These are phyloP conservation scores for Bos indicus DNA, from an alignment of 2,113 vertebrate genomes.

Conservation along the genomic window DNA sequence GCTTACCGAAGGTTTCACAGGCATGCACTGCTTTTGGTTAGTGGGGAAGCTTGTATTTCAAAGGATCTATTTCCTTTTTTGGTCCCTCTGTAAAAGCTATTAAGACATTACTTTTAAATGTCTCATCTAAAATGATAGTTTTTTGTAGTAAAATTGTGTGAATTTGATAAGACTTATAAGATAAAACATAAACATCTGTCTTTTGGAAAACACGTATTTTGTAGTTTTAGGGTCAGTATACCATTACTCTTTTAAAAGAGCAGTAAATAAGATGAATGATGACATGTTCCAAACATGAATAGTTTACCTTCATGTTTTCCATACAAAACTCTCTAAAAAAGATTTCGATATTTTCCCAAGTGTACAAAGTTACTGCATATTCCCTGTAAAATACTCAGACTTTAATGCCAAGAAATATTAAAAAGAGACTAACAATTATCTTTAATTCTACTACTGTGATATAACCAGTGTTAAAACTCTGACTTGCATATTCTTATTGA, in stretches of 20 bases:
- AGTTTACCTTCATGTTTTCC: not conserved
- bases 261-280: not conserved
- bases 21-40: not conserved
- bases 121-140: not conserved
- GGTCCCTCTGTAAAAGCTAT: not conserved
- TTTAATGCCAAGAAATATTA: not conserved
- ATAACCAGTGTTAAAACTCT: not conserved
- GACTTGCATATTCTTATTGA: not conserved
- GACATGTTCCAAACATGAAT: not conserved
- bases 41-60: not conserved
- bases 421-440: not conserved
- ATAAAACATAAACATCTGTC: not conserved
- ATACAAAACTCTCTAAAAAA: not conserved
- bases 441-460: not conserved
- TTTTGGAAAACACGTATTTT: conserved; percentile 24
- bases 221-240: not conserved
- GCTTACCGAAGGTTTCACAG: not conserved
- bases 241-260: not conserved
- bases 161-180: not conserved
- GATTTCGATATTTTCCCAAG: not conserved
- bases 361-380: not conserved
- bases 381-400: not conserved
- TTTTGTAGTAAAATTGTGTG: not conserved
- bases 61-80: not conserved
- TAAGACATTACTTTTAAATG: not conserved